Conservation (phyloP, 1,140 invertebrate species). For the Caenorhabditis latens region DNA sequence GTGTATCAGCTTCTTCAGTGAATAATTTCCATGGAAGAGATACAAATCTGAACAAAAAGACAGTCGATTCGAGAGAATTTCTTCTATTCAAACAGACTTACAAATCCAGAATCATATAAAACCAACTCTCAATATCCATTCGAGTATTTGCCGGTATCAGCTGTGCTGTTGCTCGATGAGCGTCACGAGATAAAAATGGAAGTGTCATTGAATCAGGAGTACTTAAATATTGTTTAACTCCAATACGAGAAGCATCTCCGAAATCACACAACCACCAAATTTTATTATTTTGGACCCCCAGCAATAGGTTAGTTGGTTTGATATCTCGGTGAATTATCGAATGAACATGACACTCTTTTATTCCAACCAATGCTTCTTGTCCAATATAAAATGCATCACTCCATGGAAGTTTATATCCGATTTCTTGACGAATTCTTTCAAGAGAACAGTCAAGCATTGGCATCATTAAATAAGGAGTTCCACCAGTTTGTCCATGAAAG, state of each 20-base stretch:
- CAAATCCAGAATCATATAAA: conserved; percentile 1
- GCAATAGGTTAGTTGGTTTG: not conserved
- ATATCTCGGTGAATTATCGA: conserved; percentile 13
- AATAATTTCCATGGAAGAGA: not conserved
- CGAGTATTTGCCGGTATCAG: not conserved
- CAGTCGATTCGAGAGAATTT: not conserved
- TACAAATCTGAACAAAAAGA: not conserved
- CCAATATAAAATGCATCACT: conserved; percentile 22
- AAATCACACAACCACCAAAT: conserved; percentile 29
- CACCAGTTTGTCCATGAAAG: conserved; percentile 2
- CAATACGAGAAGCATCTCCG: conserved; percentile 10
- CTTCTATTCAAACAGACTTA: not conserved
- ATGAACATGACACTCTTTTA: not conserved
- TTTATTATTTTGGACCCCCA: not conserved
- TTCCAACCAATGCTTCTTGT: conserved; percentile 22
- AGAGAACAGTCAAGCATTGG: conserved; percentile 9
- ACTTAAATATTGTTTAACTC: not conserved
- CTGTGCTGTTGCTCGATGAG: not conserved
- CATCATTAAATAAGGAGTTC: conserved; percentile 17
- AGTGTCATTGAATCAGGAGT: not conserved
- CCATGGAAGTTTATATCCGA: conserved; percentile 30
- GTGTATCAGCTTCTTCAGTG: not conserved
- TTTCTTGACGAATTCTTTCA: conserved; percentile 3
- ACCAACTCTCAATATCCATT: conserved; percentile 14
- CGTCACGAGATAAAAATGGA: conserved; percentile 28